A percentile compares a stretch with the other conserved stretches of the same genome.
Evolutionary conservation across 2,888 invertebrate genomes (phyloP).

Genomic region (Chrysotoxum bicinctum): DNA sequence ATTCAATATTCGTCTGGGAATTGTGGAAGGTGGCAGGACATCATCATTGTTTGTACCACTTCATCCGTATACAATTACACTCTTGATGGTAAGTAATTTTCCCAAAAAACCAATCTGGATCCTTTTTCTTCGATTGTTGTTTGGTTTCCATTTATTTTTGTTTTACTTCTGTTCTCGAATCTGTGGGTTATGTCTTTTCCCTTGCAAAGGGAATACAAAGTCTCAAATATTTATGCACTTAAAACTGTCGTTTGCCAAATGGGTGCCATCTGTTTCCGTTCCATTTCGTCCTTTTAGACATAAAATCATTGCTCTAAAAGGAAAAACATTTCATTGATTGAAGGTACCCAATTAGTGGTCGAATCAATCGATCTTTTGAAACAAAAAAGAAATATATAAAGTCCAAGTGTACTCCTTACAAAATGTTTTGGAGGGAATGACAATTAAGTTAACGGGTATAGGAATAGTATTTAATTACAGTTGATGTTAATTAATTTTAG

Average conservation of each 20-base stretch:
- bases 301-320: conserved; percentile 51
- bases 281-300: conserved; percentile 34
- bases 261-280: conserved; percentile 64
- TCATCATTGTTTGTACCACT: conserved; percentile 64
- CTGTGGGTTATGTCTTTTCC: conserved; percentile 8
- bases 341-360: conserved; percentile 64
- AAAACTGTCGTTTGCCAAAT: conserved; percentile 63
- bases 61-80: conserved; percentile 68
- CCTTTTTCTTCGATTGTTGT: conserved; percentile 39
- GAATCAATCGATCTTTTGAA: conserved; percentile 46
- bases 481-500: conserved; percentile 16
- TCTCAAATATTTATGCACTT: conserved; percentile 64
- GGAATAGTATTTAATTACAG: not conserved
- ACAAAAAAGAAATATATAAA: conserved; percentile 33
- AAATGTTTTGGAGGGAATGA: not conserved
- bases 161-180: not conserved
- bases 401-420: not conserved
- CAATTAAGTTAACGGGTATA: not conserved
- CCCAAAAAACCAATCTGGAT: conserved; percentile 54
- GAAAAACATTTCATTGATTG: conserved; percentile 63
- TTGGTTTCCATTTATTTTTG: conserved; percentile 29
- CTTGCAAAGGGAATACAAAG: not conserved
- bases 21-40: conserved; percentile 37
- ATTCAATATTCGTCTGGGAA: conserved; percentile 35
- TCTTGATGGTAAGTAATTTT: conserved; percentile 37